These are phyloP conservation scores for Anthoscopus minutus DNA, from an alignment of 2,113 vertebrate genomes.

Conservation along the genomic window DNA sequence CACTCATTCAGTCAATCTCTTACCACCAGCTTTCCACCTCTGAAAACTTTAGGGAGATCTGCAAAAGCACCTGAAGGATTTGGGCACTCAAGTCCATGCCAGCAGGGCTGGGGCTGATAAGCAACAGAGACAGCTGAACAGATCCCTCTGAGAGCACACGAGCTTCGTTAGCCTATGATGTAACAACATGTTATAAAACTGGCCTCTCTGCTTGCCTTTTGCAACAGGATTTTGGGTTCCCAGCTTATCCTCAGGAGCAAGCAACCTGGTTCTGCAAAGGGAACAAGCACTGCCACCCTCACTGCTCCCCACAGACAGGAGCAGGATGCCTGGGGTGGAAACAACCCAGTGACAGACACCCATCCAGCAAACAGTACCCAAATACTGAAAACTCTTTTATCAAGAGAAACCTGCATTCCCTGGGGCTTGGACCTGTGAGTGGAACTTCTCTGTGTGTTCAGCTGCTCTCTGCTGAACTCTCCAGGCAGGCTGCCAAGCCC, in stretches of 20 bases:
- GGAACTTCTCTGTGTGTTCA: background rate
- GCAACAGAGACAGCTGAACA: background rate
- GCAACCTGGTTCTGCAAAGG: background rate
- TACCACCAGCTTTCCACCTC: background rate
- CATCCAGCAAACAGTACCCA: background rate
- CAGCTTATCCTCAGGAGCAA: background rate
- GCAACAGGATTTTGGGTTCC: background rate
- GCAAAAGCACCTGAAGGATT: background rate
- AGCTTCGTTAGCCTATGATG: background rate
- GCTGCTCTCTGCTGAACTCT: background rate
- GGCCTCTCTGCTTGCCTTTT: background rate
- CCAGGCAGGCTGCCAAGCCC: background rate
- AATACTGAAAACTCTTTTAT: rapidly evolving
- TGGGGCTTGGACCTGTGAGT: background rate
- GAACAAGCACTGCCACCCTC: background rate
- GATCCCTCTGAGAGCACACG: background rate
- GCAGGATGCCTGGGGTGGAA: background rate
- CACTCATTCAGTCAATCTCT: background rate
- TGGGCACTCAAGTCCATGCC: background rate
- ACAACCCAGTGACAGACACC: background rate
- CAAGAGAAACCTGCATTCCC: no score
- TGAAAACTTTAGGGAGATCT: background rate
- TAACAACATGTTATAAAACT: background rate
- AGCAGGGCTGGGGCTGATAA: background rate
- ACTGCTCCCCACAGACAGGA: background rate